Conservation (phyloP, 2,888 invertebrate genomes). For the Camponotus fellah region DNA sequence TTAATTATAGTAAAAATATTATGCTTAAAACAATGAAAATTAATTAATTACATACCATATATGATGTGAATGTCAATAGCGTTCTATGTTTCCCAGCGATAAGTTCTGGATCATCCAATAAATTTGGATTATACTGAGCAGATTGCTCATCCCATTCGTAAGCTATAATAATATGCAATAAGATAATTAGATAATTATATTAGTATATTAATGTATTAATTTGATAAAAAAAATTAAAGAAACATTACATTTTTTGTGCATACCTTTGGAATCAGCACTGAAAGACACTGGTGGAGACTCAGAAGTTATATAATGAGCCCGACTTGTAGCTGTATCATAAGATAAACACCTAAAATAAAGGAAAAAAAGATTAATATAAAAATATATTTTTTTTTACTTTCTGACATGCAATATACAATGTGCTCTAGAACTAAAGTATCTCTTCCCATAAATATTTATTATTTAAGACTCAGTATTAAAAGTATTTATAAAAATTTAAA, state of each 20-base stretch:
- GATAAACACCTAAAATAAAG: constrained; percentile 90
- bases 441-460: neutral
- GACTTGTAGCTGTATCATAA: constrained; percentile 90
- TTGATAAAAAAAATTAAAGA: constrained; percentile 26
- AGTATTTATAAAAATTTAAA: neutral
- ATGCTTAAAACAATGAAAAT: constrained; percentile 17
- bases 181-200: constrained; percentile 19
- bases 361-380: constrained; percentile 54
- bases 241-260: constrained; percentile 32
- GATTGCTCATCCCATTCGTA: constrained; percentile 84
- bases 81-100: constrained; percentile 96
- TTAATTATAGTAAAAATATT: constrained; percentile 24
- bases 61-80: constrained; percentile 94
- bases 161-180: constrained; percentile 73
- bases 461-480: neutral
- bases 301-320: constrained; percentile 86
- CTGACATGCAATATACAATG: constrained; percentile 20
- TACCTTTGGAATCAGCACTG: constrained; percentile 85
- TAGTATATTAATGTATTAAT: neutral
- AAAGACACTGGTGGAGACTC: constrained; percentile 86
- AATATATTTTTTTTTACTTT: neutral
- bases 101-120: constrained; percentile 97
- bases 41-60: constrained; percentile 88
- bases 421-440: neutral
- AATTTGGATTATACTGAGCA: constrained; percentile 93